Conservation (phyloP, 2,797 vertebrate genomes). For the Cryptoblepharus egeriae region DNA sequence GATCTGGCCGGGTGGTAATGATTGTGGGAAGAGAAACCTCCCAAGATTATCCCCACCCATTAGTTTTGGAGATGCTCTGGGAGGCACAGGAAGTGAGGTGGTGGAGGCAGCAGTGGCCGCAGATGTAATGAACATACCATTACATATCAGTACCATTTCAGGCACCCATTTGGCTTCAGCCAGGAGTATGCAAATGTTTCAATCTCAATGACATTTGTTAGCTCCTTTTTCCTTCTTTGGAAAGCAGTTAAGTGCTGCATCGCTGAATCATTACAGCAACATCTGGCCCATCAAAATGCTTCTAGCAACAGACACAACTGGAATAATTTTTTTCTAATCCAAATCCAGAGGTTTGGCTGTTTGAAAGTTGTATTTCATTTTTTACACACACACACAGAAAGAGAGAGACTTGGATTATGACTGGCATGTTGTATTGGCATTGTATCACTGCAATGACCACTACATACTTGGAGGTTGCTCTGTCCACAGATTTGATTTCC, state of each 20-base stretch:
- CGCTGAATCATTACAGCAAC: slow-evolving; percentile 15
- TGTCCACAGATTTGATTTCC: slow-evolving; percentile 16
- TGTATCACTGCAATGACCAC: slow-evolving; percentile 40
- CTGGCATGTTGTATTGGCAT: slow-evolving; percentile 11
- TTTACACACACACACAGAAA: slow-evolving; percentile 33
- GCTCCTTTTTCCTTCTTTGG: neutral
- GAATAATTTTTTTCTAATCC: slow-evolving; percentile 19
- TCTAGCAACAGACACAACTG: slow-evolving; percentile 1
- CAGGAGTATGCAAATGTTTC: neutral
- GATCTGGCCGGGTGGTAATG: no score
- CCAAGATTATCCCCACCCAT: no score
- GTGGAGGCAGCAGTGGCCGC: no score
- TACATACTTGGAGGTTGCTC: slow-evolving; percentile 38
- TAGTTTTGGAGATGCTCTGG: no score
- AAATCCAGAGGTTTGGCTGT: slow-evolving; percentile 22
- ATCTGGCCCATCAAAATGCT: slow-evolving; percentile 51
- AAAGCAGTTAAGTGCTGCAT: slow-evolving; percentile 34
- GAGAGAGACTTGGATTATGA: neutral
- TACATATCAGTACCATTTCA: no score
- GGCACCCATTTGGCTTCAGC: no score
- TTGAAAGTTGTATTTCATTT: slow-evolving; percentile 60
- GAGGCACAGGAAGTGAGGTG: no score
- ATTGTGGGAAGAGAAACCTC: no score
- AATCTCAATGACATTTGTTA: neutral
- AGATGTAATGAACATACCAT: no score